phyloP scores from a whole-genome alignment of 92 coral and sea anemone genomes.

The Bergia puertoricense region DNA sequence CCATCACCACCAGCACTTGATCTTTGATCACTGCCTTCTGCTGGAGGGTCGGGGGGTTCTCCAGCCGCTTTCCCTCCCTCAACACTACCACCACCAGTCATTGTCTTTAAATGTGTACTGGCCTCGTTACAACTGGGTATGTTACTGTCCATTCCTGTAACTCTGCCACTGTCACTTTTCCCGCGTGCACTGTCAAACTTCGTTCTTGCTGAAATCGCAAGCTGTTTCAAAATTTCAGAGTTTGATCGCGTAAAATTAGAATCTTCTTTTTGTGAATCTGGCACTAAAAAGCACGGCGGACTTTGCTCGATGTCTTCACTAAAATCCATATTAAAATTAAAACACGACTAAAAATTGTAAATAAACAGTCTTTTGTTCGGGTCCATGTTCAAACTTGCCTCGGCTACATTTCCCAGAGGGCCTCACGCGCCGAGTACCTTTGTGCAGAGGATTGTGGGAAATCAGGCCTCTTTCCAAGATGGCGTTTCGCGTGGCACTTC shows the following conservation, averaged over 20 bases:
- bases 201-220: conserved; percentile 47
- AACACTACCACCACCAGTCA: conserved; percentile 19
- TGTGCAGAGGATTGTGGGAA: conserved; percentile 23
- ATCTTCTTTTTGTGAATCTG: conserved; percentile 73
- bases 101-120: background rate
- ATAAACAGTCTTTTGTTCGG: conserved; percentile 16
- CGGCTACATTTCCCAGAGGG: conserved; percentile 48
- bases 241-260: conserved; percentile 46
- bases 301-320: conserved; percentile 68
- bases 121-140: background rate
- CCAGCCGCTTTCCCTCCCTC: conserved; percentile 27
- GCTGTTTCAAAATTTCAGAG: conserved; percentile 53
- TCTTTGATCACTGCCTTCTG: background rate
- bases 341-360: background rate
- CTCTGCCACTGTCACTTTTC: background rate
- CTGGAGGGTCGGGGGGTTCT: background rate
- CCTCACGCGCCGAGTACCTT: conserved; percentile 21
- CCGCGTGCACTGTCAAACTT: background rate
- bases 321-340: conserved; percentile 61
- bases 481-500: conserved; percentile 98
- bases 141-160: background rate
- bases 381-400: conserved; percentile 28
- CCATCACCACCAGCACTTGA: conserved; percentile 20
- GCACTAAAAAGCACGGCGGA: conserved; percentile 87
- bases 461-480: conserved; percentile 74